Percentiles rank a stretch among this genome's conserved stretches.
These are phyloP conservation scores for Chiloscyllium plagiosum DNA, from an alignment of 2,113 vertebrate species.

Conservation along the genomic window DNA sequence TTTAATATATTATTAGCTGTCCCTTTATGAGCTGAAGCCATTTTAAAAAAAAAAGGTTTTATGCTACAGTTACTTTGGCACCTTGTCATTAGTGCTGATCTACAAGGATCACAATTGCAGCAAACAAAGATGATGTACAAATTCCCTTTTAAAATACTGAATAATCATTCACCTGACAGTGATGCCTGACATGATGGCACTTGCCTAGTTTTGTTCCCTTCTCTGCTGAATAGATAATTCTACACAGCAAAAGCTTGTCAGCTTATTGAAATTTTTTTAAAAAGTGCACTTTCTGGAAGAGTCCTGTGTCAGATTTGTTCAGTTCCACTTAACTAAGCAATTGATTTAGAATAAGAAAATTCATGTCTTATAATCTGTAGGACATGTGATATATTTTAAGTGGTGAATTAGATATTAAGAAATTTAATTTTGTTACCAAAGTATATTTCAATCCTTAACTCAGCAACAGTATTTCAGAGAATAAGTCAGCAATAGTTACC, in stretches of 20 bases:
- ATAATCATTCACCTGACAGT: slow-evolving; percentile 32
- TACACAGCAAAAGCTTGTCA: slow-evolving; percentile 26
- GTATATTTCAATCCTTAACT: slow-evolving; percentile 4
- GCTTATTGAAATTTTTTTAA: slow-evolving; percentile 18
- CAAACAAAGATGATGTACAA: slow-evolving; percentile 34
- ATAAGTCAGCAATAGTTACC: not conserved
- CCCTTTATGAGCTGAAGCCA: not conserved
- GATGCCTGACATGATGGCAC: slow-evolving; percentile 32
- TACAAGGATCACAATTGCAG: slow-evolving; percentile 26
- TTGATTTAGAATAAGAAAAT: slow-evolving; percentile 2
- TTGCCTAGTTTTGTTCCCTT: slow-evolving; percentile 21
- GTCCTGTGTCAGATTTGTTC: slow-evolving; percentile 30
- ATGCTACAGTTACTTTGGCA: slow-evolving; percentile 7
- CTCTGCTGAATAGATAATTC: slow-evolving; percentile 1
- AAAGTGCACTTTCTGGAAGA: not conserved
- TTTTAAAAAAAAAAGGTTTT: slow-evolving; percentile 7
- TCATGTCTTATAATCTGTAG: slow-evolving; percentile 14
- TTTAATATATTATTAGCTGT: not conserved
- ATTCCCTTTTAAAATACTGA: slow-evolving; percentile 30
- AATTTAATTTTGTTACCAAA: not conserved
- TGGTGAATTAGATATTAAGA: not conserved
- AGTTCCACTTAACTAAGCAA: slow-evolving; percentile 30
- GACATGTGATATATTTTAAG: not conserved
- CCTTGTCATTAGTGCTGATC: slow-evolving; percentile 23
- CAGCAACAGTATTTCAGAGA: not conserved